A percentile compares a stretch with the other conserved stretches of the same genome.
Conservation (phyloP, 2,888 invertebrate genomes). For the Orchesellides sinensis region DNA sequence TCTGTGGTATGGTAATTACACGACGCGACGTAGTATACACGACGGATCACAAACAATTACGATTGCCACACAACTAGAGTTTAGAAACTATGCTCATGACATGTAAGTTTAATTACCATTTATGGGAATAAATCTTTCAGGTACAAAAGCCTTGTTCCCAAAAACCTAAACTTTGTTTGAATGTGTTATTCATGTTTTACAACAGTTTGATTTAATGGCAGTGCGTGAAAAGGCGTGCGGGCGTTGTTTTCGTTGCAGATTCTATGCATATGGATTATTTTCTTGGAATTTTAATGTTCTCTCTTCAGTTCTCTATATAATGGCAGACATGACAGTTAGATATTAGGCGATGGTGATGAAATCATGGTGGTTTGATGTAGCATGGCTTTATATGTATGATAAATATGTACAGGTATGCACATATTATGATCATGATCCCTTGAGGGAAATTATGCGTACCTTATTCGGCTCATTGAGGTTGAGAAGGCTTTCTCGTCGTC, state of each 20-base stretch:
- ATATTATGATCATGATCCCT: not conserved
- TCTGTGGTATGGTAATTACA: too few species aligned
- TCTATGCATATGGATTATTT: not conserved
- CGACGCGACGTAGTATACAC: too few species aligned
- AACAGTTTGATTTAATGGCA: not conserved
- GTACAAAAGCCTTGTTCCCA: not conserved
- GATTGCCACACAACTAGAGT: too few species aligned
- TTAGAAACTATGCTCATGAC: too few species aligned
- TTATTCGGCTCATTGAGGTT: not conserved
- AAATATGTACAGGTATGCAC: not conserved
- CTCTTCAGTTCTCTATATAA: not conserved
- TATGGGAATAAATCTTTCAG: not conserved
- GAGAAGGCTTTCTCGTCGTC: not conserved
- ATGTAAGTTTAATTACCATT: not conserved
- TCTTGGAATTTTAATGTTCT: not conserved
- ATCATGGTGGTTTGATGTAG: too few species aligned
- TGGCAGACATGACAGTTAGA: not conserved
- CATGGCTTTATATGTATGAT: too few species aligned
- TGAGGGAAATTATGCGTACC: not conserved
- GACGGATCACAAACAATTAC: too few species aligned
- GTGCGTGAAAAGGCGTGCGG: not conserved
- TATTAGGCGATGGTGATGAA: too few species aligned
- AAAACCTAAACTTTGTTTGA: too few species aligned
- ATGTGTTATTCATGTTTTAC: not conserved
- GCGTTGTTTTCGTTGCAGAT: not conserved